Percentiles rank a stretch among this genome's conserved stretches.
Conservation (phyloP, 2,797 vertebrate species). For the Acestrorhynchus altus region DNA sequence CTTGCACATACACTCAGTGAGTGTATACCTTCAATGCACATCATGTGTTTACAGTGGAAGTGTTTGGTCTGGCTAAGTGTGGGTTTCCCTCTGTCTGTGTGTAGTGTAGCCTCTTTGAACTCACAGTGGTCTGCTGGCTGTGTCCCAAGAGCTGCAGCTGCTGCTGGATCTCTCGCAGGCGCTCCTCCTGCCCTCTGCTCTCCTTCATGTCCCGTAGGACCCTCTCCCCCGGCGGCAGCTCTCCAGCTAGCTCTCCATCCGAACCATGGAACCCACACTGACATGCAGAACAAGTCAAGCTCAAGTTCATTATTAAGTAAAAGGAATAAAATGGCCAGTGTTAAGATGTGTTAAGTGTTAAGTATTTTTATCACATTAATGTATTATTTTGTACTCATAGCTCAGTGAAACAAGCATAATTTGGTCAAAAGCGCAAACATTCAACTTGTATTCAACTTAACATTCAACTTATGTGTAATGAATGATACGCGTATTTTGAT, state of each 20-base stretch:
- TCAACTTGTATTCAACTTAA: no score
- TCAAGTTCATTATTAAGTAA: background rate
- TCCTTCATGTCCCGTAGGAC: conserved; percentile 84
- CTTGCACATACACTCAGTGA: background rate
- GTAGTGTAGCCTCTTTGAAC: conserved; percentile 69
- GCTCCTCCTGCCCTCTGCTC: conserved; percentile 81
- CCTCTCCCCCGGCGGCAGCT: conserved; percentile 83
- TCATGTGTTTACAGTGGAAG: conserved; percentile 44
- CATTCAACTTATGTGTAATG: no score
- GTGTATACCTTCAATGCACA: conserved; percentile 25
- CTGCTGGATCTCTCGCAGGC: conserved; percentile 87
- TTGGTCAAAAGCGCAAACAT: background rate
- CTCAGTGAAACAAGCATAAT: no score
- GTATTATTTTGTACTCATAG: background rate
- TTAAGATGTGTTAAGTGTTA: background rate
- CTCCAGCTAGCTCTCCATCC: conserved; percentile 69
- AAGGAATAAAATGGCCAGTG: background rate
- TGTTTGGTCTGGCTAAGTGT: conserved; percentile 45
- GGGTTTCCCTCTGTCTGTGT: conserved; percentile 49
- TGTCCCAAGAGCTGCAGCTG: conserved; percentile 83
- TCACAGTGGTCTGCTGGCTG: conserved; percentile 72
- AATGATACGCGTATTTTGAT: no score
- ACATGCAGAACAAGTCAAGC: conserved; percentile 61
- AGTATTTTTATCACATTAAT: background rate
- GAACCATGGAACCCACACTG: conserved; percentile 68